These are phyloP conservation scores for Drosophila testacea DNA, from an alignment of 2,888 invertebrate genomes.

Conservation along the genomic window DNA sequence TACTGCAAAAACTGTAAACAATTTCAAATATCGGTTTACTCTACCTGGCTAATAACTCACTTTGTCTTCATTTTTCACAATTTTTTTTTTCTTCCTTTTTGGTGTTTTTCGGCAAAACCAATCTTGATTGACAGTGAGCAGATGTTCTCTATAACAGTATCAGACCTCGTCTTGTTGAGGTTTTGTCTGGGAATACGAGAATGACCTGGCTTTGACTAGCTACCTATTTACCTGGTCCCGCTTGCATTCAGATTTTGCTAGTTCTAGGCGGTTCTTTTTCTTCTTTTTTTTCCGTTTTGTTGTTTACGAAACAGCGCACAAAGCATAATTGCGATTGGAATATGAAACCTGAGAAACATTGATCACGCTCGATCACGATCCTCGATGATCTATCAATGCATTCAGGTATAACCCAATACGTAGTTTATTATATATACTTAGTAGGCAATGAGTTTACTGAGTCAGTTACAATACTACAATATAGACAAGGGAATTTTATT, in stretches of 20 bases:
- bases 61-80: neutral
- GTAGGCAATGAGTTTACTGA: conserved; percentile 3
- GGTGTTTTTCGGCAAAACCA: conserved; percentile 2
- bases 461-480: conserved; percentile 7
- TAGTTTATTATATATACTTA: conserved; percentile 6
- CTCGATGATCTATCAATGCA: neutral
- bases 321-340: conserved; percentile 29
- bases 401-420: conserved; percentile 6
- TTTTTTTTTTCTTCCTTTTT: neutral
- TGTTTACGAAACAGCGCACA: conserved; percentile 59
- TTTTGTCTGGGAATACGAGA: conserved; percentile 20
- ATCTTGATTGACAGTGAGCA: conserved; percentile 40
- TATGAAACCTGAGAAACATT: conserved; percentile 29
- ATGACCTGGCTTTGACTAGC: conserved; percentile 24
- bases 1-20: conserved; percentile 9
- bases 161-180: conserved; percentile 7
- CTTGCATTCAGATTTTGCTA: conserved; percentile 43
- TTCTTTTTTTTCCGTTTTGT: conserved; percentile 1
- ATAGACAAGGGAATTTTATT: neutral
- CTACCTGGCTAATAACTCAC: conserved; percentile 48
- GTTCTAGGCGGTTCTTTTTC: conserved; percentile 34
- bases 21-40: conserved; percentile 18
- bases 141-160: conserved; percentile 35
- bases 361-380: conserved; percentile 11
- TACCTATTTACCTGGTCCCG: conserved; percentile 47